Evolutionary conservation across 2,113 vertebrate genomes (phyloP), one percentile per base, ranked within the genome.

Genomic region (Emydocephalus ijimae): DNA sequence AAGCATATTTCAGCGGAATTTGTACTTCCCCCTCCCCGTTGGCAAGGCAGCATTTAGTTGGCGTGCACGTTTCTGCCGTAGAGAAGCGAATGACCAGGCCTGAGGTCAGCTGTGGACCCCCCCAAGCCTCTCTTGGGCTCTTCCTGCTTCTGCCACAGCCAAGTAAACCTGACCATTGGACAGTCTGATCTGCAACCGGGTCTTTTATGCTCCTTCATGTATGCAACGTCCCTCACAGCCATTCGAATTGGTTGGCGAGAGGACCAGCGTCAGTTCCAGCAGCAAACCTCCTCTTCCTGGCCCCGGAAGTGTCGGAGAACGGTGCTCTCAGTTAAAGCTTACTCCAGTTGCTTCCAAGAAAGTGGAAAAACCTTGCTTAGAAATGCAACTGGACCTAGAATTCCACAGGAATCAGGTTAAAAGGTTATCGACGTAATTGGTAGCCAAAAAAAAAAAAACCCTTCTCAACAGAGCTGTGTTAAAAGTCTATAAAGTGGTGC

Each of bases 1-100:
- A 97, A 97, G 95, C 94, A 90, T 45, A 92, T 96, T 96, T 97
- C 96, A 96, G 94, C 97, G 96, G 95, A 95, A 94, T 95, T 87
- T 96, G 90, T 95, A 91, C 94, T 94, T 94, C 56, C 29, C 1
- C 10, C 39, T 1, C 55, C 24, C 55, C 93, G 90, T 97, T 91
- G 81, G 69, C 90, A 48, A 95, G 94, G 87, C 87, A 95, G 95
- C 96, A 92, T 92, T 96, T 93, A 95, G 90, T 95, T 97, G 61
- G 85, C 89, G 93, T 96, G 94, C 95, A 95, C 92, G 43, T 92
- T 96, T 94, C 96, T 94, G 95, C 96, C 96, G 94, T 96, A 95
- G 95, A 95, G 96, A 95, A 93, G 93, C 94, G 95, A 95, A 94
- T 95, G 96, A 92, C 92, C 92, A 55, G 94, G 85, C 94, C 93